phyloP scores from a whole-genome alignment of 2,797 vertebrate species.

The Gallirallus australis region DNA sequence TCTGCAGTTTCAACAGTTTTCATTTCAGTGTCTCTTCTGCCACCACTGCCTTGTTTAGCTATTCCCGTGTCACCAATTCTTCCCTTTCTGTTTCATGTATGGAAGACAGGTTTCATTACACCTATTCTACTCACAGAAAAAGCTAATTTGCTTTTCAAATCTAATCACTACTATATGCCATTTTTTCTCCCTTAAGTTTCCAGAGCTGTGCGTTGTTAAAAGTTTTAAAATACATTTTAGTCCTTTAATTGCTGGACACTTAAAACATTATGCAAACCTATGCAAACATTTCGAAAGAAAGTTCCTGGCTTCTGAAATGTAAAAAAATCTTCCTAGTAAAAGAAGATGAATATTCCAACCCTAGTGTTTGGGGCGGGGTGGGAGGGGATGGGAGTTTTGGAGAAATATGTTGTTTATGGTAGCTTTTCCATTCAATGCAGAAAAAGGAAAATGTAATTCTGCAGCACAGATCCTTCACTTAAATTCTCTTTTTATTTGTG shows the following conservation, averaged over 20 bases:
- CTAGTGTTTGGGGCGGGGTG: background rate
- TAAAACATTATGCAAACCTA: background rate
- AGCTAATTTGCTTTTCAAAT: background rate
- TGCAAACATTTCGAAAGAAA: background rate
- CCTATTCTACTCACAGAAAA: background rate
- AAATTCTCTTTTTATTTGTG: background rate
- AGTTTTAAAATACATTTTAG: background rate
- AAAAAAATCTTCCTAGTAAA: background rate
- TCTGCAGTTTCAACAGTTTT: background rate
- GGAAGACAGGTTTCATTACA: background rate
- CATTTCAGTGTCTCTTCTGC: background rate
- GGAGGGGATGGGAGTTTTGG: background rate
- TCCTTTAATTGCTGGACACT: background rate
- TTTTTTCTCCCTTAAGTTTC: accelerated
- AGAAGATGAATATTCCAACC: background rate
- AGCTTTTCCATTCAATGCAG: background rate
- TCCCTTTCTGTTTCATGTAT: background rate
- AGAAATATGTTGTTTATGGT: background rate
- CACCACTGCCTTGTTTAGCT: background rate
- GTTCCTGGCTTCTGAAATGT: background rate
- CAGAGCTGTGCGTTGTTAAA: background rate
- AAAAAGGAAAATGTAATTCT: background rate
- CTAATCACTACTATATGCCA: background rate
- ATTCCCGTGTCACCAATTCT: background rate
- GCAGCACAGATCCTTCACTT: background rate